Conservation (phyloP, 2,888 invertebrate genomes). For the Adelphocoris suturalis region DNA sequence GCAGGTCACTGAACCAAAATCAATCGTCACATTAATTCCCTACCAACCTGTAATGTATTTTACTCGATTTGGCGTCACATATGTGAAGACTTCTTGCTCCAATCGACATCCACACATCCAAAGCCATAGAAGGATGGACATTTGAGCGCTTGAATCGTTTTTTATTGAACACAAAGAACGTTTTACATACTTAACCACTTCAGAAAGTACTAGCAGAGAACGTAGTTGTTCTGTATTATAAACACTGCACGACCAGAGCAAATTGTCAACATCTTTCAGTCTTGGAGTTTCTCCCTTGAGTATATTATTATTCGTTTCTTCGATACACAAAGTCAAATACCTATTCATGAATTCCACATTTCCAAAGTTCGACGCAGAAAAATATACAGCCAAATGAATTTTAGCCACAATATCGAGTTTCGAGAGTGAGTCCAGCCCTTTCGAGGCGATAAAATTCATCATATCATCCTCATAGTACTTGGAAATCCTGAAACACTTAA, state of each 20-base stretch:
- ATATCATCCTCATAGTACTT: slow-evolving; percentile 48
- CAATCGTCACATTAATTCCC: too few species aligned
- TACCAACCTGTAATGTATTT: slow-evolving; percentile 49
- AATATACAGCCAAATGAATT: slow-evolving; percentile 56
- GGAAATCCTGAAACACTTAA: slow-evolving; percentile 58
- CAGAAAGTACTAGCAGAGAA: neutral
- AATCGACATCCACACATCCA: slow-evolving; percentile 49
- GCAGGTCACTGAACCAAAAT: too few species aligned
- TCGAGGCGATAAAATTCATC: slow-evolving; percentile 27
- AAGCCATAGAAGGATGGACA: slow-evolving; percentile 57
- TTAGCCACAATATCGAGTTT: slow-evolving; percentile 40
- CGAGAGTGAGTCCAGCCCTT: slow-evolving; percentile 18
- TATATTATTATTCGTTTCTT: neutral
- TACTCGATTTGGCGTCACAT: slow-evolving; percentile 6
- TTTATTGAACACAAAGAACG: neutral
- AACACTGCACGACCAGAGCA: slow-evolving; percentile 45
- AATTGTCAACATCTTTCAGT: slow-evolving; percentile 59
- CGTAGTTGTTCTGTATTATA: slow-evolving; percentile 14
- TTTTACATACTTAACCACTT: slow-evolving; percentile 15
- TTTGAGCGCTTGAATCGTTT: slow-evolving; percentile 13
- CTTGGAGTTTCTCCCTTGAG: neutral
- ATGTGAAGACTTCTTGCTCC: slow-evolving; percentile 50
- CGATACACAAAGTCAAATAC: slow-evolving; percentile 14
- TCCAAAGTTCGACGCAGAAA: slow-evolving; percentile 9
- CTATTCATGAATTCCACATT: slow-evolving; percentile 22